Conservation (phyloP, 2,113 vertebrate genomes). For the Falcunculus frontatus region DNA sequence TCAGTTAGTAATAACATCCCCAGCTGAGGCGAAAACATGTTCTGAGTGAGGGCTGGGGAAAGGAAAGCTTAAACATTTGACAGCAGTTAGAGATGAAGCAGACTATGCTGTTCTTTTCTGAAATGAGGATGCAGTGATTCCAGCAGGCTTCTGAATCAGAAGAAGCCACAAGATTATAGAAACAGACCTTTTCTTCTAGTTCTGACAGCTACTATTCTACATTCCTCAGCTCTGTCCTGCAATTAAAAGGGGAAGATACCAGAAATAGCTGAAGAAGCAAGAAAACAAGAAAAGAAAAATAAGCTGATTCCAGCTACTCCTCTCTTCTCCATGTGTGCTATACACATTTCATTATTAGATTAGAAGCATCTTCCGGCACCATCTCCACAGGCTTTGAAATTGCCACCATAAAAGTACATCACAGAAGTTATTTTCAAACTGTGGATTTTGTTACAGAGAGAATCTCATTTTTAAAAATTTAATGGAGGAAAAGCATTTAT, state of each 20-base stretch:
- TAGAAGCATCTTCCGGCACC: not conserved
- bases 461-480: conserved; percentile 30
- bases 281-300: conserved; percentile 19
- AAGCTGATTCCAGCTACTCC: not conserved
- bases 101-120: conserved; percentile 3
- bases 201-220: conserved; percentile 12
- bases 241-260: not conserved
- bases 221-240: not conserved
- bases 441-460: not conserved
- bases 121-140: not conserved
- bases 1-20: conserved; percentile 37
- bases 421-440: conserved; percentile 43
- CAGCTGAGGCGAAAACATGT: conserved; percentile 10
- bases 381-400: conserved; percentile 41
- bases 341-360: conserved; percentile 23
- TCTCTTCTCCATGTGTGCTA: not conserved
- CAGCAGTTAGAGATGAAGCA: conserved; percentile 19
- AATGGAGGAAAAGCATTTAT: conserved; percentile 30
- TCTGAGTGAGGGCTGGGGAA: not conserved
- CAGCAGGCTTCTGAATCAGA: not conserved
- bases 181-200: conserved; percentile 17
- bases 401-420: conserved; percentile 46
- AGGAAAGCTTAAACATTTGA: conserved; percentile 4
- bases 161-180: not conserved
- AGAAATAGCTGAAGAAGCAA: conserved; percentile 32